Base-by-base conservation (phyloP, 2,888 invertebrate genomes). In the Odontocerum albicorne region DNA sequence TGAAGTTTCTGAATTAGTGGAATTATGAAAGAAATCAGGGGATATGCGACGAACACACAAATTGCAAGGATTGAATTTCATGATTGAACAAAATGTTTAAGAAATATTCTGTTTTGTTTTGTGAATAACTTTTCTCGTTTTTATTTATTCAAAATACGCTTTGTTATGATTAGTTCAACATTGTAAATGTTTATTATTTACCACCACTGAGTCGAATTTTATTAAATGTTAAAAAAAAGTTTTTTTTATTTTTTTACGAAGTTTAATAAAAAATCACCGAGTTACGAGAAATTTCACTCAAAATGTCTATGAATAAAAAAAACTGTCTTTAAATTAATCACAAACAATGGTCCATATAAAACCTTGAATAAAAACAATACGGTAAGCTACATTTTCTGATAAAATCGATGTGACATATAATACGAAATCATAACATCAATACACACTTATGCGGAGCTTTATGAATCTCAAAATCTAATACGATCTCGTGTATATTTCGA, bases 1-100 rank as follows among this genome's bases (percentile, higher is more conserved):
- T 56, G 75, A 75, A 1, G 77, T 71, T 64, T 78, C 78, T 4
- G 77, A 77, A 3, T 72, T 73, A 13, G 78, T 77, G 8, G 72
- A 71, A 47, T 77, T 77, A 43, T 71, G 71, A 22, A 51, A 54
- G 27, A 60, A 54, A 15, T 49, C 35, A 7, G 59, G 59, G 3
- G 61, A 59, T 15, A 47, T 47, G 31, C 39, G 43, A 20, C 52
- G 38, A 8, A 55, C 44, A 35, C 60, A 58, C 27, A 57, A 31
- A 22, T 51, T 55, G 39, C 55, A 61, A 2, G 61, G 61, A 40
- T 51, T 36, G 39, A 61, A 61, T 47, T 59, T 61, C 58, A 61
- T n/a, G n/a, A n/a, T n/a, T n/a, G n/a, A n/a, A n/a, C n/a, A n/a
- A n/a, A n/a, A n/a, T n/a, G n/a, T n/a, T n/a, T n/a, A n/a, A n/a